Base-by-base conservation (phyloP, 2,797 vertebrate species). In the Karalla daura region DNA sequence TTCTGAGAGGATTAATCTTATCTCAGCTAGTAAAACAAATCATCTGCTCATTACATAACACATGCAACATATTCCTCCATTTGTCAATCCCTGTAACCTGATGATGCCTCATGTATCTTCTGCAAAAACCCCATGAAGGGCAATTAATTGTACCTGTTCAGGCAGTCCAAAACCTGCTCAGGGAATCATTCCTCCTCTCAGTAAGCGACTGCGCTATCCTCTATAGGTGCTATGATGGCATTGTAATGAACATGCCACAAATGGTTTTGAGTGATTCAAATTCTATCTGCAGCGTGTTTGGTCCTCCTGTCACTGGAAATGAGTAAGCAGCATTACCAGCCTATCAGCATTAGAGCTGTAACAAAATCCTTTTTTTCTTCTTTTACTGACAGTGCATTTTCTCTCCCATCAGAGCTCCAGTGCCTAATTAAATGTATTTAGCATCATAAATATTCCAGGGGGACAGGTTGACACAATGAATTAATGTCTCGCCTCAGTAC, bases 341-440 rank as follows among this genome's bases (percentile, higher is more conserved):
- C 83, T 76, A 83, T 85, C 76, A 82, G 76, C 81, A 90, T 85
- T 83, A 86, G 78, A 86, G 77, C 76, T 83, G n/a, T n/a, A 90
- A 80, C 86, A 59, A 74, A 90, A 88, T 88, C 53, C 68, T 80
- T 85, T 78, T 69, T 81, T 52, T 70, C 64, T 55, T 75, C 7
- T 87, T 84, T 78, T 80, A 92, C 90, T 93, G 92, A 92, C 91
- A 87, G 80, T 88, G 88, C 89, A 88, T 87, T 93, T 92, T 92
- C 86, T 90, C 85, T 89, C 84, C 85, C 87, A 91, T 89, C 90
- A 91, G 63, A 82, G 86, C 81, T 68, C 67, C 76, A 61, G 83
- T 79, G 78, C 76, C 90, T 93, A 93, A 94, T 94, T 95, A 94
- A 94, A 94, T 92, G 88, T 92, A 93, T 93, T 93, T 94, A 94